Evolutionary conservation across 1,140 invertebrate species (phyloP), one percentile per base, ranked within the genome.

Genomic region (Drosophila truncata): DNA sequence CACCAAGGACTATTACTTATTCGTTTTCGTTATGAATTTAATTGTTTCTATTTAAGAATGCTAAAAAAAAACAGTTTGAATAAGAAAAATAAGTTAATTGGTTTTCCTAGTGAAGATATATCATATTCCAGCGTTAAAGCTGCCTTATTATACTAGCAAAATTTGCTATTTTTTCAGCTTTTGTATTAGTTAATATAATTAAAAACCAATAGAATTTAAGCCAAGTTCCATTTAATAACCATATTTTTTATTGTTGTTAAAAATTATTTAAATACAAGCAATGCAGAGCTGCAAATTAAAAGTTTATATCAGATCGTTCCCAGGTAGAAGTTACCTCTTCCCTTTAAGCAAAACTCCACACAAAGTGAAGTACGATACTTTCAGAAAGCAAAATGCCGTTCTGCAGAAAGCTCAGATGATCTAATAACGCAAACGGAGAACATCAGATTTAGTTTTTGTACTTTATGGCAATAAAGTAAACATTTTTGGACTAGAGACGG

Each of bases 261-360:
- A 14, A 27, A 42, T 69, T 66, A 44, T 54, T 54, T 66, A 66
- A 44, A 66, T 66, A 50, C 27, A 66, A 66, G 66, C 66, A 47
- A 66, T 70, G 66, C 66, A 47, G 66, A 66, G 62, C 62, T 66
- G 66, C 66, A 66, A 70, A 70, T 70, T 54, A 67, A 37, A 70
- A 70, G 31, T 27, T 31, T 69, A 14, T 42, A 33, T 52, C 61
- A 52, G 65, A 33, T 47, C 20, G 39, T 42, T 54, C 37, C 66
- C 44, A 50, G 37, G 31, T 42, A 41, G 65, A 54, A 35, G 47
- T 70, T 54, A 66, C 14, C 18, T 66, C 14, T 23, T 23, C 66
- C 61, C 14, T 14, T 37, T 27, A 66, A 70, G 54, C 2, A 54
- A 66, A 66, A 27, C 23, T 37, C 41, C 46, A 42, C 66, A 69